Percentiles rank a stretch among this genome's conserved stretches.
These are phyloP conservation scores for Hesperophylax magnus DNA, from an alignment of 1,140 invertebrate species.

Conservation along the genomic window DNA sequence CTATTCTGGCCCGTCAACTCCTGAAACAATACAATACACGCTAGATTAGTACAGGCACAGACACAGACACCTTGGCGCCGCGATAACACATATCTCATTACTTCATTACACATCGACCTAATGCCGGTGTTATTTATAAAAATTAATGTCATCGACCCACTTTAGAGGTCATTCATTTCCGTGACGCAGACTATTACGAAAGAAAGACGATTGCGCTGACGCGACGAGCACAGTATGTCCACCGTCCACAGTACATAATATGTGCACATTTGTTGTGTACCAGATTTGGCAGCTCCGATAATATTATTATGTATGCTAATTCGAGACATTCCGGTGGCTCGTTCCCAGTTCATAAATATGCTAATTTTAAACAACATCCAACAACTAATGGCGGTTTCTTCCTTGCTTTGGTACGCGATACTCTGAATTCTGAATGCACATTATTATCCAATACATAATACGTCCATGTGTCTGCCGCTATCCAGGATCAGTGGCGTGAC, in stretches of 20 bases:
- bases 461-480: no score
- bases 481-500: not conserved
- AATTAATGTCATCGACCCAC: constrained; percentile 5
- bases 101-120: no score
- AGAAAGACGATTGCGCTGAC: not conserved
- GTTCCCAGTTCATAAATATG: not conserved
- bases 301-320: not conserved
- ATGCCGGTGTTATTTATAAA: not conserved
- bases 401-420: no score
- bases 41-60: no score
- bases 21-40: constrained; percentile 70
- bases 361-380: not conserved
- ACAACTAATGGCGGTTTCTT: no score
- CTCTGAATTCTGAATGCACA: no score
- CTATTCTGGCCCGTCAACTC: constrained; percentile 88
- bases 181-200: not conserved
- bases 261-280: not conserved
- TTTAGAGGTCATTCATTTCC: not conserved
- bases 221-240: not conserved
- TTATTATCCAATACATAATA: no score
- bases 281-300: not conserved
- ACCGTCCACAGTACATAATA: no score
- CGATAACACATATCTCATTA: no score
- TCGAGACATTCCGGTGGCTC: not conserved
- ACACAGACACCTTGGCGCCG: no score